Evolutionary conservation across 2,797 vertebrate species (phyloP).

Genomic region (Anisognathus igniventris): DNA sequence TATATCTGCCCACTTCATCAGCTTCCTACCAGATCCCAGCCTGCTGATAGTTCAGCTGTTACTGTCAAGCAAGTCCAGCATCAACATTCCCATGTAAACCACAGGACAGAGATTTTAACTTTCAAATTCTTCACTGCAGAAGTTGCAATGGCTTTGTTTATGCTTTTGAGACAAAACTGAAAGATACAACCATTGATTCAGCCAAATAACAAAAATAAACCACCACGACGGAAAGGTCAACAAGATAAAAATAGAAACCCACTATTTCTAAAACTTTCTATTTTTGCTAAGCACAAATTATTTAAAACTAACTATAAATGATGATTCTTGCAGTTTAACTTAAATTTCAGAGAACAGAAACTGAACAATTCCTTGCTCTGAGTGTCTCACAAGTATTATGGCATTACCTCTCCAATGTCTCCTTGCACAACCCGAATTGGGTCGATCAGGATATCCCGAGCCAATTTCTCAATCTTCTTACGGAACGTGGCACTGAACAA

Average conservation of each 20-base stretch:
- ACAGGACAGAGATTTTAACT: background rate
- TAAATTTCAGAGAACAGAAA: background rate
- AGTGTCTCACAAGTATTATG: rapidly evolving
- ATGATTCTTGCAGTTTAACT: background rate
- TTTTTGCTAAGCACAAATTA: background rate
- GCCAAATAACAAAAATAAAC: background rate
- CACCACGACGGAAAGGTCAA: background rate
- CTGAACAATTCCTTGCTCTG: background rate
- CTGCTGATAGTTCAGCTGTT: background rate
- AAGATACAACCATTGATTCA: background rate
- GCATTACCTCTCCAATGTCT: constrained; percentile 94
- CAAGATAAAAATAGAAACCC: background rate
- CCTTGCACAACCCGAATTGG: constrained; percentile 97
- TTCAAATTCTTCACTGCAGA: background rate
- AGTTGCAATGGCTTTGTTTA: background rate
- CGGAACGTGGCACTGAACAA: constrained; percentile 97
- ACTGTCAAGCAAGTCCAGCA: background rate
- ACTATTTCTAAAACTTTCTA: background rate
- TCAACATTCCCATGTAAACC: background rate
- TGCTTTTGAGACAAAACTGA: background rate
- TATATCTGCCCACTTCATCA: background rate
- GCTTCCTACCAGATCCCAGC: background rate
- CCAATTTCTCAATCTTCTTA: constrained; percentile 96
- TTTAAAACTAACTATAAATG: background rate
- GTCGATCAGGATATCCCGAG: constrained; percentile 93